Evolutionary conservation across 2,113 vertebrate species (phyloP).

Genomic region (Cichladusa arquata): DNA sequence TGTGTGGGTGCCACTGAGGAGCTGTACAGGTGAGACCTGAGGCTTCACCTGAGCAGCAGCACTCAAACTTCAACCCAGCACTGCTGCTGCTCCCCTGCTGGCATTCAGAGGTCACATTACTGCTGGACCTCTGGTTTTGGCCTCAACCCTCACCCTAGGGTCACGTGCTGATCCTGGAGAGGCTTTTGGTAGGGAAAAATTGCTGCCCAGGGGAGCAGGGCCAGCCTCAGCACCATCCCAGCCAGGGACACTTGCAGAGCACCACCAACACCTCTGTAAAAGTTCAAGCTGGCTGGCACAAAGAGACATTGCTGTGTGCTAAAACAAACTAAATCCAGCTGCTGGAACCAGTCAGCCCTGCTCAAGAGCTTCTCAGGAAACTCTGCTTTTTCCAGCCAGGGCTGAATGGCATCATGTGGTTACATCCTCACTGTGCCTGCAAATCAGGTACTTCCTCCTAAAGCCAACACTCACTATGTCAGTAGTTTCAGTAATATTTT

Average conservation of each 20-base stretch:
- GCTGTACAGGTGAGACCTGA: constrained; percentile 48
- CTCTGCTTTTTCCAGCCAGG: not conserved
- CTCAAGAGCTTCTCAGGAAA: not conserved
- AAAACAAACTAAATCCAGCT: not conserved
- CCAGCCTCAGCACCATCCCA: accelerated
- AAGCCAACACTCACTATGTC: not conserved
- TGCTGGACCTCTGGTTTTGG: not conserved
- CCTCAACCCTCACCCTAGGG: not conserved
- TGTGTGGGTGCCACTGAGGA: constrained; percentile 38
- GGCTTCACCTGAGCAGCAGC: constrained; percentile 57
- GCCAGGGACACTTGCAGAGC: not conserved
- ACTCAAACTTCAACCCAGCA: constrained; percentile 58
- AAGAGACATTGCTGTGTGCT: not conserved
- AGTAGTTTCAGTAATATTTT: not conserved
- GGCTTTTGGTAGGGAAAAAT: not conserved
- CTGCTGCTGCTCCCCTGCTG: not conserved
- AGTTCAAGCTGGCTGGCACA: not conserved
- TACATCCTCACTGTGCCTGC: accelerated
- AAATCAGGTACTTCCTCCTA: not conserved
- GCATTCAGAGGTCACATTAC: not conserved
- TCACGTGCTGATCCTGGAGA: not conserved
- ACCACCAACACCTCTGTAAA: not conserved
- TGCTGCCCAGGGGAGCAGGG: not conserved
- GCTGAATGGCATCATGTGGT: accelerated
- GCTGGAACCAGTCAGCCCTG: not conserved